Conservation (phyloP, 2,113 vertebrate genomes). For the Rhegmatorhina hoffmannsi region DNA sequence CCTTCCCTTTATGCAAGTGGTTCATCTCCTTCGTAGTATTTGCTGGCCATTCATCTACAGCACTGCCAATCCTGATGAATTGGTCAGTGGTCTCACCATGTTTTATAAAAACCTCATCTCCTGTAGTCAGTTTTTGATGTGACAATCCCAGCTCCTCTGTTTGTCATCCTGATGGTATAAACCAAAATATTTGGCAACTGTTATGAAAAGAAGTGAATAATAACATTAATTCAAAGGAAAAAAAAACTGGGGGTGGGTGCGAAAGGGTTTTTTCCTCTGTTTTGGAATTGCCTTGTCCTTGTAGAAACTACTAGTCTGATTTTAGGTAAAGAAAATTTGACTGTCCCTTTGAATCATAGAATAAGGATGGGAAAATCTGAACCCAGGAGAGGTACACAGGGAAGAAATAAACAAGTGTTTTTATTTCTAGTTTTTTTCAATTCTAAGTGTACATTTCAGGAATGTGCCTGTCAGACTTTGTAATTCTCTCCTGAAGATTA, state of each 20-base stretch:
- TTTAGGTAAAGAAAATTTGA: not conserved
- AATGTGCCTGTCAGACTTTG: not conserved
- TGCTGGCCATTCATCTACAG: fast-evolving
- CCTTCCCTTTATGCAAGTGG: not conserved
- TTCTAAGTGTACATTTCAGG: not conserved
- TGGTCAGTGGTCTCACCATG: not conserved
- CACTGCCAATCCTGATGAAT: not conserved
- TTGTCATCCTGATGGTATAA: not conserved
- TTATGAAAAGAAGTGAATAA: not conserved
- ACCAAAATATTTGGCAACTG: not conserved
- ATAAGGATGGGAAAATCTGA: not conserved
- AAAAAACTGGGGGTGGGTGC: not conserved
- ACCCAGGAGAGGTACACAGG: not conserved
- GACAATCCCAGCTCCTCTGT: not conserved
- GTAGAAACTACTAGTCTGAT: not conserved
- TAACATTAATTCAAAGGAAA: not conserved
- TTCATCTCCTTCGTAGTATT: not conserved
- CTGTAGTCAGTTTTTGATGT: not conserved
- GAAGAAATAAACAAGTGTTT: not conserved
- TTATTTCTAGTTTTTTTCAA: not conserved
- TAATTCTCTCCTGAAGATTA: not conserved
- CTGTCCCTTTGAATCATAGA: not conserved
- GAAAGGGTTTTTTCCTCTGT: not conserved
- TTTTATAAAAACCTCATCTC: not conserved
- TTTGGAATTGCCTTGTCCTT: not conserved